phyloP scores from a whole-genome alignment of 2,888 invertebrate genomes.

The Petrophora chlorosata region DNA sequence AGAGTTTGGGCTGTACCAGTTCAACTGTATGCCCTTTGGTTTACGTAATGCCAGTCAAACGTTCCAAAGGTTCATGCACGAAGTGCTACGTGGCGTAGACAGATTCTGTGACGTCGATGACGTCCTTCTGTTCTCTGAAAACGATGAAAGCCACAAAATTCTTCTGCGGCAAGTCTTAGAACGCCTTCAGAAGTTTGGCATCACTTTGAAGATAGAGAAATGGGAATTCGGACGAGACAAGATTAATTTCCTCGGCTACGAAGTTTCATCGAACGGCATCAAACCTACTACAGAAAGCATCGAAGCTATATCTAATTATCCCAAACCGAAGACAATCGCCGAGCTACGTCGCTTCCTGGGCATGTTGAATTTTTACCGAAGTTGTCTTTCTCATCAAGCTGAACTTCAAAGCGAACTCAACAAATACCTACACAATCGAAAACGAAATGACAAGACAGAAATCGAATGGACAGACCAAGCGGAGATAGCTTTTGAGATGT shows the following conservation, averaged over 20 bases:
- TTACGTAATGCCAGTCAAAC: not conserved
- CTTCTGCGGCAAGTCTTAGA: not conserved
- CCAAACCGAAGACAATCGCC: conserved; percentile 28
- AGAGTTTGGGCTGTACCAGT: not conserved
- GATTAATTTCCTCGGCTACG: not conserved
- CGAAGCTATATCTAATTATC: conserved; percentile 4
- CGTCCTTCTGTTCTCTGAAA: not conserved
- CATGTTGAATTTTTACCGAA: conserved; percentile 46
- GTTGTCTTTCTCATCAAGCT: conserved; percentile 47
- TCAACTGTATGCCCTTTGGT: not conserved
- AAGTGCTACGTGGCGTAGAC: not conserved
- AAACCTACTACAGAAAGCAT: not conserved
- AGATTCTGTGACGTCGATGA: not conserved
- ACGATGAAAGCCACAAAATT: not conserved
- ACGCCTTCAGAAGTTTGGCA: not conserved
- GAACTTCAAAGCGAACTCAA: conserved; percentile 40
- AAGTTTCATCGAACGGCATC: not conserved
- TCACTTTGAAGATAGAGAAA: not conserved
- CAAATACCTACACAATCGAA: conserved; percentile 36
- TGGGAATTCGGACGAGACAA: not conserved
- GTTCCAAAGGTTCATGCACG: not conserved
- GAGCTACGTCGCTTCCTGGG: conserved; percentile 34
- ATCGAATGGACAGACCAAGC: conserved; percentile 33
- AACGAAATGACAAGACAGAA: conserved; percentile 40
- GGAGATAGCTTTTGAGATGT: conserved; percentile 35